Percentiles rank a stretch among this genome's conserved stretches.
Evolutionary conservation across 2,888 invertebrate genomes (phyloP).

Genomic region (Suillia variegata): DNA sequence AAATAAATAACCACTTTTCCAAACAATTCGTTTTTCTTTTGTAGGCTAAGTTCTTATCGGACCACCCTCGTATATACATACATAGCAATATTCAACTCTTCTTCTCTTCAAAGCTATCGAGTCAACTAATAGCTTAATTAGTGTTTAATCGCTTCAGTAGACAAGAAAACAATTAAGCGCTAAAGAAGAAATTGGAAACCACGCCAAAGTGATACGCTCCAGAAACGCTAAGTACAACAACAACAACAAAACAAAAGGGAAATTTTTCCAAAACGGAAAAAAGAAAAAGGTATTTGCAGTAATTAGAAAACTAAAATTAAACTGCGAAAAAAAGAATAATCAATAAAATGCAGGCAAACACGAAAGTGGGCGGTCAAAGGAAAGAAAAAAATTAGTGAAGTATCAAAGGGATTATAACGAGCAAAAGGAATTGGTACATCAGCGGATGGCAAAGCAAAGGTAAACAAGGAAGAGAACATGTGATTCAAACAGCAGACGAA

Average conservation of each 20-base stretch:
- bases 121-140: neutral
- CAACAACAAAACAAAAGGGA: neutral
- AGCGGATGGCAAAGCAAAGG: conserved; percentile 2
- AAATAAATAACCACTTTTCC: too few species aligned
- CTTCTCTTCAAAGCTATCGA: too few species aligned
- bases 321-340: conserved; percentile 28
- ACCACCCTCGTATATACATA: too few species aligned
- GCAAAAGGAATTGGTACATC: conserved; percentile 14
- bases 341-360: conserved; percentile 21
- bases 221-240: neutral
- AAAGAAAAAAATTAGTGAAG: conserved; percentile 41
- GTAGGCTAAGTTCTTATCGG: too few species aligned
- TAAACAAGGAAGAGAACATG: conserved; percentile 22
- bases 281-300: neutral
- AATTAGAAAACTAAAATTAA: neutral
- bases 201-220: neutral
- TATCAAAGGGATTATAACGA: neutral
- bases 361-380: conserved; percentile 6
- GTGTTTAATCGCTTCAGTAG: neutral
- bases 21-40: too few species aligned
- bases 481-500: too few species aligned
- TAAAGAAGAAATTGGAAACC: neutral
- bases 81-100: too few species aligned
- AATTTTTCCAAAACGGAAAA: neutral
- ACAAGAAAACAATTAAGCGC: neutral